Evolutionary conservation across 2,797 vertebrate genomes (phyloP), one percentile per base, ranked within the genome.

Genomic region (Clarias platycephalus): DNA sequence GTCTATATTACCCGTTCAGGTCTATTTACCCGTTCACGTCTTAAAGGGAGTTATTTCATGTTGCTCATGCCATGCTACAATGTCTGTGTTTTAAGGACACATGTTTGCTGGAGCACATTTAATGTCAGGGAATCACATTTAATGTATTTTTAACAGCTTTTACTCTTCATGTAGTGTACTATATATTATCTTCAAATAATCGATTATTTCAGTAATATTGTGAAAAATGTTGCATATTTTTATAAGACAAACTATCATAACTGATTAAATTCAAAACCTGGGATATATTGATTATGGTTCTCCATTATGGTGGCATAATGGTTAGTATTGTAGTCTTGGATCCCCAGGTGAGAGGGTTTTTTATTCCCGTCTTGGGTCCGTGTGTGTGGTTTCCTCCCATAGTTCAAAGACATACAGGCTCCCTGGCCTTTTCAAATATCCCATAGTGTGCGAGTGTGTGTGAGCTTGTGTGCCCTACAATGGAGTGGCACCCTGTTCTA

Each of bases 151-250:
- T 31, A 44, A 16, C 72, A 77, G 8, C 31, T 53, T 28, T 28
- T 40, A 63, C 7, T 3, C 13, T 22, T 6, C 57, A 22, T 22
- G 28, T 68, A 72, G 34, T 80, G 67, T 63, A 40, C 37, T 40
- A 40, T 40, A 40, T 53, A 74, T 55, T 55, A n/a, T 22, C n/a
- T 55, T 74, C 78, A 81, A 71, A 40, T 80, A 55, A 49, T 68
- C 26, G 22, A 60, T 80, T 80, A 72, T 71, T 72, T 40, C 63
- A 37, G 26, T 49, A 70, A 62, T 64, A 60, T 26, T 16, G 55
- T 44, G 77, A 68, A 82, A 67, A 76, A 0, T 7, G 20, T 66
- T 53, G 37, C 44, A 44, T 66, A n/a, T 55, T 85, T 57, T 75
- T n/a, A 66, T 31, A 75, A 20, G 64, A 10, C 31, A 84, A 78